These are phyloP conservation scores for Rissa tridactyla DNA, from an alignment of 2,113 vertebrate species.

Conservation along the genomic window DNA sequence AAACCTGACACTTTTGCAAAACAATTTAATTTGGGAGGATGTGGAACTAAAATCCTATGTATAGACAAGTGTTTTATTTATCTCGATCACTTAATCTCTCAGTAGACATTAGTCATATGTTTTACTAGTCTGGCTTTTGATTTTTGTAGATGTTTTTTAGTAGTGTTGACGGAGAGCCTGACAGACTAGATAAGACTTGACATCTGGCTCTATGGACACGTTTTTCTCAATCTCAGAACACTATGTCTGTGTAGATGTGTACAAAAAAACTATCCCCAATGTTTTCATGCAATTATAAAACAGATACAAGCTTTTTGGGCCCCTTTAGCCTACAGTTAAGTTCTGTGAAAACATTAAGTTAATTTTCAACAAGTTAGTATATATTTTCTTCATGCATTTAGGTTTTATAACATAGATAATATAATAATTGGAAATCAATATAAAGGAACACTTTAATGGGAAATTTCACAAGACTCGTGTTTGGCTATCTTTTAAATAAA, in stretches of 20 bases:
- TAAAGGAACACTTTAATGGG: not conserved
- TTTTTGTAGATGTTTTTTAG: not conserved
- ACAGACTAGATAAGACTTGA: not conserved
- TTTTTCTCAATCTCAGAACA: not conserved
- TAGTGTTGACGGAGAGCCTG: not conserved
- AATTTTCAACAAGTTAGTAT: not conserved
- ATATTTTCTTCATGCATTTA: not conserved
- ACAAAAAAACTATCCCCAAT: not conserved
- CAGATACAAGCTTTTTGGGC: not conserved
- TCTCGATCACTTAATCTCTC: not conserved
- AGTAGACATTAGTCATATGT: not conserved
- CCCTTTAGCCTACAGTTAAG: rapidly evolving
- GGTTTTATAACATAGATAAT: not conserved
- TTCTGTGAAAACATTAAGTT: not conserved
- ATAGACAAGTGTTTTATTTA: not conserved
- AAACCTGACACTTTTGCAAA: not conserved
- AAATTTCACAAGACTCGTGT: not conserved
- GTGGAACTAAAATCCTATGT: not conserved
- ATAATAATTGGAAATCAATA: not conserved
- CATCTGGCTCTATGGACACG: not conserved
- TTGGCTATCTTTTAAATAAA: not conserved
- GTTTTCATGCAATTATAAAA: not conserved
- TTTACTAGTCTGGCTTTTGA: not conserved
- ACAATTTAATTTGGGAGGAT: not conserved
- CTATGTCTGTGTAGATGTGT: not conserved